Evolutionary conservation across 2,113 vertebrate genomes (phyloP).

Genomic region (Fukomys damarensis): DNA sequence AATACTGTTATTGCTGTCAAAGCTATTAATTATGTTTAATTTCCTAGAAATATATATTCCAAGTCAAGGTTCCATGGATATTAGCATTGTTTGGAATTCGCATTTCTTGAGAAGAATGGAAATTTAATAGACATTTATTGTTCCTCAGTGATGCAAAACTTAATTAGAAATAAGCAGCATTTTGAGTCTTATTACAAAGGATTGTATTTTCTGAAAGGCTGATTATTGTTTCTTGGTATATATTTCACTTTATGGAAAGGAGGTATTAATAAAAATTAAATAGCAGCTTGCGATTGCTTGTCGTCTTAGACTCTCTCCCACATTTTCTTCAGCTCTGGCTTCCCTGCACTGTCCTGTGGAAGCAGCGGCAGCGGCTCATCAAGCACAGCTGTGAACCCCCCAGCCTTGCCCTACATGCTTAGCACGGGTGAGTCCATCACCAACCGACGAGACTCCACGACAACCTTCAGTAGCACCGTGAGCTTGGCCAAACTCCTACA

Average conservation of each 20-base stretch:
- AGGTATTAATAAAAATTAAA: background rate
- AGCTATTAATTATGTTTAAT: conserved; percentile 43
- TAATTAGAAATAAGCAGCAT: background rate
- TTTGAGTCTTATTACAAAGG: conserved; percentile 25
- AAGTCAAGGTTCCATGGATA: background rate
- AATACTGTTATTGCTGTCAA: conserved; percentile 2
- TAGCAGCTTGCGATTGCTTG: background rate
- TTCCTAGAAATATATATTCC: conserved; percentile 26
- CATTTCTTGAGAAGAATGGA: conserved; percentile 33
- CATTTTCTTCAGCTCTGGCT: conserved; percentile 78
- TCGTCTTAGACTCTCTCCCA: conserved; percentile 14
- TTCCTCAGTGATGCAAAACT: conserved; percentile 36
- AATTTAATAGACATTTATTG: conserved; percentile 16
- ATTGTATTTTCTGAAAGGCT: background rate
- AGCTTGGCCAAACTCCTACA: conserved; percentile 94
- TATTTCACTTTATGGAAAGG: background rate
- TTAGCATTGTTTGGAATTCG: background rate
- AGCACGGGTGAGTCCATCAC: conserved; percentile 92
- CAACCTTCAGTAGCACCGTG: conserved; percentile 87
- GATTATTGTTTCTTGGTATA: background rate
- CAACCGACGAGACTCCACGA: conserved; percentile 86
- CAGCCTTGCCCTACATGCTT: conserved; percentile 90
- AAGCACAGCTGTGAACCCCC: conserved; percentile 88
- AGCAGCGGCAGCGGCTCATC: conserved; percentile 88
- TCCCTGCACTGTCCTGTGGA: conserved; percentile 79